A percentile compares a stretch with the other conserved stretches of the same genome.
phyloP scores from a whole-genome alignment of 2,797 vertebrate species.

The Onychomys leucogaster region DNA sequence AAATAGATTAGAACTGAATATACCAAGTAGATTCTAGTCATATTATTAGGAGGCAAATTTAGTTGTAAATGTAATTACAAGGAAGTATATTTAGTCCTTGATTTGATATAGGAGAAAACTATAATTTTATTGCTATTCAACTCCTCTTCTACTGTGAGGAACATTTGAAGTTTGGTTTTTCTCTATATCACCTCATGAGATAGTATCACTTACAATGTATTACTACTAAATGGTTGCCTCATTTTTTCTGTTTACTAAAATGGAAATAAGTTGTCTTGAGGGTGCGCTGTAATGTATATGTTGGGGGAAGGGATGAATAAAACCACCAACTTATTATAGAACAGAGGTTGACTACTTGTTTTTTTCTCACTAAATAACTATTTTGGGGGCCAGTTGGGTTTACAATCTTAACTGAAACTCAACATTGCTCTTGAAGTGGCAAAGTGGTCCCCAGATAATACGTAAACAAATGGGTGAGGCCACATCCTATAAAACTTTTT shows the following conservation, averaged over 20 bases:
- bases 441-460: not conserved
- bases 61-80: not conserved
- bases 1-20: not conserved
- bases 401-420: not conserved
- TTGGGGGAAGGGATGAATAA: not conserved
- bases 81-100: not conserved
- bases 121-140: not conserved
- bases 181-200: not conserved
- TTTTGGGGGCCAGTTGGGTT: not conserved
- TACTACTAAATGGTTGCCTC: not conserved
- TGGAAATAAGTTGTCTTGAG: constrained; percentile 5
- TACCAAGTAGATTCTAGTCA: not conserved
- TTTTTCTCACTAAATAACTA: constrained; percentile 16
- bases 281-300: not conserved
- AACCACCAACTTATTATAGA: not conserved
- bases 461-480: not conserved
- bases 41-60: too few species aligned
- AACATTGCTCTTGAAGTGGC: not conserved
- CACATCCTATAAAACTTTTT: constrained; percentile 8
- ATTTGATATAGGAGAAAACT: constrained; percentile 18
- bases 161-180: not conserved
- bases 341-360: not conserved
- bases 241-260: constrained; percentile 42
- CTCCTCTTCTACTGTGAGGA: not conserved
- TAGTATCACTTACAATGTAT: not conserved